Base-by-base conservation (phyloP, 2,113 vertebrate genomes). In the Calidris pygmaea region DNA sequence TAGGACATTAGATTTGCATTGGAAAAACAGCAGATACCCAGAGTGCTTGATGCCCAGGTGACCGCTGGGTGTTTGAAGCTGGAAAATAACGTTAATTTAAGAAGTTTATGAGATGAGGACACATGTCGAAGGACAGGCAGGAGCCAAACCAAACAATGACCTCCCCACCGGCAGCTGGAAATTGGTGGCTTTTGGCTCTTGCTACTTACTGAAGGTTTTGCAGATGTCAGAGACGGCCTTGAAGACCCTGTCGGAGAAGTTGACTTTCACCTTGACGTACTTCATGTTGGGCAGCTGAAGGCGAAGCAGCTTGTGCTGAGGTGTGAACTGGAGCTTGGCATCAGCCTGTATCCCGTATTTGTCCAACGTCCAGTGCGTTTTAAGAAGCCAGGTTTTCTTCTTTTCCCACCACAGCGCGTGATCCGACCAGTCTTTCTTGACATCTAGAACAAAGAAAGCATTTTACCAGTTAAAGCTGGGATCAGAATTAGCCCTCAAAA, bases 321-420 rank as follows among this genome's bases (percentile, higher is more conserved):
- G 99, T 1, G 99, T 99, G 98, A 99, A 99, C 89, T 99, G 99
- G 70, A 99, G 98, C 92, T 98, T 98, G 81, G 99, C 99, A 24
- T 99, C 99, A 0, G 99, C 99, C 93, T 99, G 99, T 75, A 99
- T 99, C 80, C 99, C 99, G 3, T 99, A 99, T 96, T 99, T 99
- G 97, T 99, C 99, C 98, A 99, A 97, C 3, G 99, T 99, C 99
- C 99, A 99, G 89, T 99, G 99, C 4, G 99, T 99, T 98, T 99
- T 99, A 58, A 99, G 95, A 93, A 99, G 98, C 99, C 99, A 99
- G 17, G 99, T 99, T 94, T 98, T 99, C 98, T 99, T 99, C 98
- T 99, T 99, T 96, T 99, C 99, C 99, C 99, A 99, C 99, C 99
- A 99, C 89, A 99, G 95, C 9, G 99, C 99, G 19, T 99, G 99